phyloP scores from a whole-genome alignment of 2,797 vertebrate genomes.

The Phrynocephalus forsythii region DNA sequence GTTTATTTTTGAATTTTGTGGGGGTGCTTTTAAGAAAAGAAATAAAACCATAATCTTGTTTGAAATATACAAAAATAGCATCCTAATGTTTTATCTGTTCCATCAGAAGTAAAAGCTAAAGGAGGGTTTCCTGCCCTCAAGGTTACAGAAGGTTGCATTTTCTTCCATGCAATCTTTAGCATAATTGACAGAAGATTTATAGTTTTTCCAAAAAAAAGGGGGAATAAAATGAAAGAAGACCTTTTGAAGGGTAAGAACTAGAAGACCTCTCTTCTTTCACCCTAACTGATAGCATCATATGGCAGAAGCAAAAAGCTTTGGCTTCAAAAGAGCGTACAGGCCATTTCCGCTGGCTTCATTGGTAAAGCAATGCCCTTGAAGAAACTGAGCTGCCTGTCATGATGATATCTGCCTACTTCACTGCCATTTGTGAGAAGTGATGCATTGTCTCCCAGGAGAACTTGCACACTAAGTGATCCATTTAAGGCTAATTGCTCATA shows the following conservation, averaged over 20 bases:
- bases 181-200: neutral
- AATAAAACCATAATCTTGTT: no score
- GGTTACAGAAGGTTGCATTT: neutral
- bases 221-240: neutral
- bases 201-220: neutral
- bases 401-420: neutral
- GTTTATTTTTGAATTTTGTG: no score
- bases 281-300: neutral
- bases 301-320: neutral
- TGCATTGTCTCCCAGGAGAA: neutral
- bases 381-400: neutral
- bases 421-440: neutral
- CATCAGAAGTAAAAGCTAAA: no score
- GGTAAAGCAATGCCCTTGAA: neutral
- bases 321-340: no score
- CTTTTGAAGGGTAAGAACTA: neutral
- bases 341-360: neutral
- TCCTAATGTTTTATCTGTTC: no score
- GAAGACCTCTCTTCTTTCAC: neutral
- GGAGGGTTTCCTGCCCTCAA: no score
- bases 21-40: no score
- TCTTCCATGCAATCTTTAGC: neutral
- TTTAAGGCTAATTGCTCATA: conserved; percentile 9
- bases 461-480: neutral
- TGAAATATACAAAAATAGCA: no score